phyloP scores from a whole-genome alignment of 1,140 invertebrate species.

The Brachionus rubens region DNA sequence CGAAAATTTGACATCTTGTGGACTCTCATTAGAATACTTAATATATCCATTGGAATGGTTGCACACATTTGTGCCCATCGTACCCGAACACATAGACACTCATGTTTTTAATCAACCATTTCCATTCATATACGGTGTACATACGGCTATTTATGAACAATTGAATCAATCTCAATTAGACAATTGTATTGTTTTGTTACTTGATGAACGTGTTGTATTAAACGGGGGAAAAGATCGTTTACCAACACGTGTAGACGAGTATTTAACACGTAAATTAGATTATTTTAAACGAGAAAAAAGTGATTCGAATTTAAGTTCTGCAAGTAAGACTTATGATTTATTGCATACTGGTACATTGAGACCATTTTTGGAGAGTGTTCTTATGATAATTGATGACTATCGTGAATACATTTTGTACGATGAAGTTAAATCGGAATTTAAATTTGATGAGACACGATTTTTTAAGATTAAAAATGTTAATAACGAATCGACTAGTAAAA shows the following conservation, averaged over 20 bases:
- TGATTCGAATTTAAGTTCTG: neutral
- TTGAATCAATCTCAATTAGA: slow-evolving; percentile 23
- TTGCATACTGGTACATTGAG: neutral
- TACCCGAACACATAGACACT: slow-evolving; percentile 32
- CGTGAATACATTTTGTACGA: slow-evolving; percentile 26
- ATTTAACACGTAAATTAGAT: neutral
- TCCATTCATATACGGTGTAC: slow-evolving; percentile 44
- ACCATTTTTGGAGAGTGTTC: slow-evolving; percentile 25
- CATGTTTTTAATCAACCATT: slow-evolving; percentile 37
- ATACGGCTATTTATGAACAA: neutral
- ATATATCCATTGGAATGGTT: slow-evolving; percentile 45
- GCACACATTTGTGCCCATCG: slow-evolving; percentile 42
- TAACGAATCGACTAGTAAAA: neutral
- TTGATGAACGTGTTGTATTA: slow-evolving; percentile 12
- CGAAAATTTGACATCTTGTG: slow-evolving; percentile 41
- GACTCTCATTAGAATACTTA: slow-evolving; percentile 30
- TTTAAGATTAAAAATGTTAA: slow-evolving; percentile 29
- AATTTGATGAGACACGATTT: slow-evolving; percentile 34
- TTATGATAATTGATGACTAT: slow-evolving; percentile 44
- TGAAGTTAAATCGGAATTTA: slow-evolving; percentile 12
- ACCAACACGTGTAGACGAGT: neutral
- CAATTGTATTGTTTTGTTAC: slow-evolving; percentile 4
- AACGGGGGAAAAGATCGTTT: slow-evolving; percentile 34
- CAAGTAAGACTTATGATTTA: slow-evolving; percentile 1
- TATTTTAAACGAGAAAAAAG: neutral